Evolutionary conservation across 2,888 invertebrate genomes (phyloP).

Genomic region (Ceraclea dissimilis): DNA sequence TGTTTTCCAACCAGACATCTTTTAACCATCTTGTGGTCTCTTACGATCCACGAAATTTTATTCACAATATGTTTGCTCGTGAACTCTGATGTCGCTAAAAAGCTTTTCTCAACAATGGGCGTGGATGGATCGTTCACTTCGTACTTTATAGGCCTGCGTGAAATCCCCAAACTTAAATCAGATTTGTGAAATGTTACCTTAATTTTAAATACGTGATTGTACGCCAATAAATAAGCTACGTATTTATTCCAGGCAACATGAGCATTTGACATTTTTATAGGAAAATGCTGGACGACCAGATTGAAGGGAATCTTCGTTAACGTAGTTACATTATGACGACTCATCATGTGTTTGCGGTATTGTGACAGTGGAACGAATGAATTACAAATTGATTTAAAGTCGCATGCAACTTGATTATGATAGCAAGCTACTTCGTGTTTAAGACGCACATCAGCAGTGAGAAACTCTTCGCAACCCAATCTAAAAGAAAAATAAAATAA

Average conservation of each 20-base stretch:
- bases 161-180: not conserved
- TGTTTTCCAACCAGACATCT: not conserved
- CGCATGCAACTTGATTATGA: conserved; percentile 41
- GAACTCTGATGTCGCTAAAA: not conserved
- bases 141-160: not conserved
- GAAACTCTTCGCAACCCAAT: conserved; percentile 43
- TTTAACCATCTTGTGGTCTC: not conserved
- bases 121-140: not conserved
- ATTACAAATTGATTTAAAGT: not conserved
- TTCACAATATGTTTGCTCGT: not conserved
- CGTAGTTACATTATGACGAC: not conserved
- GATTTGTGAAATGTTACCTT: not conserved
- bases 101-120: not conserved
- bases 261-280: not conserved
- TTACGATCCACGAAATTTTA: not conserved
- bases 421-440: conserved; percentile 46
- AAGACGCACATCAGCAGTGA: conserved; percentile 37
- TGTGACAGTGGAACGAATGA: not conserved
- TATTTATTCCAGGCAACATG: not conserved
- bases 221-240: not conserved
- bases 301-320: not conserved
- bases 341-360: not conserved
- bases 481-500: conserved; percentile 36
- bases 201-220: not conserved
- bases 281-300: not conserved